phyloP scores from a whole-genome alignment of 2,797 vertebrate species.

The Rhyacichthys aspro region DNA sequence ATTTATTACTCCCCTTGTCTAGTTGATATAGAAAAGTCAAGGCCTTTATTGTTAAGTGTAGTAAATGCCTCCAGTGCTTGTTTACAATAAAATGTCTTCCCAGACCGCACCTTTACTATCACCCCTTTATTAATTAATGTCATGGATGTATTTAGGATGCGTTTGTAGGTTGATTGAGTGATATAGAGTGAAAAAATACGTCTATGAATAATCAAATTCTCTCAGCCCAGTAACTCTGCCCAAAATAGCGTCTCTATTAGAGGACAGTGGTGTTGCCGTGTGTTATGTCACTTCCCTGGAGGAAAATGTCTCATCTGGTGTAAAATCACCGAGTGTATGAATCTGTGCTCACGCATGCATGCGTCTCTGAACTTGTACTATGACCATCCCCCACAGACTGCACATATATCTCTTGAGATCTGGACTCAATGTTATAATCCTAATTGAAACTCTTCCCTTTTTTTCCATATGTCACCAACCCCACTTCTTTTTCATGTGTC shows the following conservation, averaged over 20 bases:
- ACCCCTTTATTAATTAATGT: neutral
- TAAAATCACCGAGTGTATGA: conserved; percentile 60
- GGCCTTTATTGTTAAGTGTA: conserved; percentile 52
- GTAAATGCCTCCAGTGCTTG: neutral
- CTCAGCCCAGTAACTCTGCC: conserved; percentile 70
- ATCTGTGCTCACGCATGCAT: conserved; percentile 71
- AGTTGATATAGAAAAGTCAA: conserved; percentile 26
- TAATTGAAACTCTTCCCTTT: conserved; percentile 52
- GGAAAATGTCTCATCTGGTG: conserved; percentile 68
- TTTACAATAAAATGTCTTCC: neutral
- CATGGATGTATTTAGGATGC: conserved; percentile 1
- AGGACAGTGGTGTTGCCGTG: conserved; percentile 49
- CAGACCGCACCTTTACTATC: neutral
- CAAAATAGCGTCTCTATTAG: conserved; percentile 66
- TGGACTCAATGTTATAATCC: conserved; percentile 57
- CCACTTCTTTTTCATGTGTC: neutral
- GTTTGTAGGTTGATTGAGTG: conserved; percentile 46
- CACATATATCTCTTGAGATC: conserved; percentile 55
- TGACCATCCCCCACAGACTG: conserved; percentile 59
- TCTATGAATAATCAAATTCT: conserved; percentile 63
- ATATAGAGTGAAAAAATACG: conserved; percentile 57
- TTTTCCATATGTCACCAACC: conserved; percentile 29
- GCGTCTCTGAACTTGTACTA: conserved; percentile 45
- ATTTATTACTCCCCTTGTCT: neutral
- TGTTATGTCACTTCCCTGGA: conserved; percentile 70